These are phyloP conservation scores for Chloropsis cyanopogon DNA, from an alignment of 2,113 vertebrate genomes.

Conservation along the genomic window DNA sequence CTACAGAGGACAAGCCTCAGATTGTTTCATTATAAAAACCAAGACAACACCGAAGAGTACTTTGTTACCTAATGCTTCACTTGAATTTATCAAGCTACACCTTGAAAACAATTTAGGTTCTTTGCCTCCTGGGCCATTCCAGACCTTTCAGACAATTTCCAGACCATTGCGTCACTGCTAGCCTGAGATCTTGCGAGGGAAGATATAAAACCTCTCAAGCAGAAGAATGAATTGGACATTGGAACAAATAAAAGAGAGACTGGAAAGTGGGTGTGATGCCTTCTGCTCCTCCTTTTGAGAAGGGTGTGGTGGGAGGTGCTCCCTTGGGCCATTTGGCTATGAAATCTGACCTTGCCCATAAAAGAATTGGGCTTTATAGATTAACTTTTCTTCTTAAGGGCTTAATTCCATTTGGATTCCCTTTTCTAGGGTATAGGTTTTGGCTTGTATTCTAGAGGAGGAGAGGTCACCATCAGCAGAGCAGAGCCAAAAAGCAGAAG, in stretches of 20 bases:
- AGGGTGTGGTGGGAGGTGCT: neutral
- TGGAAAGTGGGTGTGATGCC: neutral
- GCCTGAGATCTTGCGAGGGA: neutral
- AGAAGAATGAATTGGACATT: neutral
- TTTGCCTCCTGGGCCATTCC: neutral
- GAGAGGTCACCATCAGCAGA: neutral
- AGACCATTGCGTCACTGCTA: neutral
- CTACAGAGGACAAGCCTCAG: neutral
- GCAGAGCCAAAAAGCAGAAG: neutral
- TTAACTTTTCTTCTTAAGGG: neutral
- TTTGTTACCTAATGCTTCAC: neutral
- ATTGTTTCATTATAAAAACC: neutral
- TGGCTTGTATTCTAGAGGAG: neutral
- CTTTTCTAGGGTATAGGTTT: neutral
- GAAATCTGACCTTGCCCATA: neutral
- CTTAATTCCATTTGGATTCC: neutral
- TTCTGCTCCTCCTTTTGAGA: neutral
- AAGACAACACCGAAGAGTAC: neutral
- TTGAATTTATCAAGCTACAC: neutral
- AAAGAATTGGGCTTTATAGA: neutral
- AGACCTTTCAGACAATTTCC: neutral
- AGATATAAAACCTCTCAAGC: neutral
- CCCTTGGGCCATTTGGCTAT: neutral
- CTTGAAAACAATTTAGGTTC: neutral
- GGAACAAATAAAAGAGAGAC: neutral